Conservation (phyloP, 2,797 vertebrate genomes). For the Bovichtus diacanthus region DNA sequence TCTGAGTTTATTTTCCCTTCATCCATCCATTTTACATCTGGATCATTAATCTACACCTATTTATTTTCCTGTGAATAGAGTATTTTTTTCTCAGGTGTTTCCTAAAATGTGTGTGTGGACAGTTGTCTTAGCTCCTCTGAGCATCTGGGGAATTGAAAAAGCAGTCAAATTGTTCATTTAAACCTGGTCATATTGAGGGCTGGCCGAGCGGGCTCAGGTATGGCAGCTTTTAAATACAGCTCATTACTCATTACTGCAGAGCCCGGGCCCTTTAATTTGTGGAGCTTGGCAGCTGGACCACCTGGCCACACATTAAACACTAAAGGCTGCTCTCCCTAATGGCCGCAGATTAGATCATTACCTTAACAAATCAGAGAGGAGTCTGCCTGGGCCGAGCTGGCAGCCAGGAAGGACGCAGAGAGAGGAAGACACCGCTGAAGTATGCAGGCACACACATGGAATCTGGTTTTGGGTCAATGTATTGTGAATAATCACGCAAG, state of each 20-base stretch:
- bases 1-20: background rate
- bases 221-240: slow-evolving; percentile 76
- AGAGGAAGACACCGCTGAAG: slow-evolving; percentile 9
- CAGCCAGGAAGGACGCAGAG: slow-evolving; percentile 54
- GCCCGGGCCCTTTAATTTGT: slow-evolving; percentile 77
- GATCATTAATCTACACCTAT: background rate
- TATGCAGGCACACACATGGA: slow-evolving; percentile 16
- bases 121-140: slow-evolving; percentile 23
- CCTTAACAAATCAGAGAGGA: slow-evolving; percentile 80
- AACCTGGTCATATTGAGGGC: slow-evolving; percentile 76
- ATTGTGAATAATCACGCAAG: background rate
- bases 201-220: slow-evolving; percentile 69
- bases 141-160: slow-evolving; percentile 71
- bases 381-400: slow-evolving; percentile 62
- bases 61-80: too few species aligned
- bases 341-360: slow-evolving; percentile 83
- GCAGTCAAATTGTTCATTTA: slow-evolving; percentile 73
- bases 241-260: slow-evolving; percentile 82
- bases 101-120: background rate
- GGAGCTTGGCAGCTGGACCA: slow-evolving; percentile 82
- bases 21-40: background rate
- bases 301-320: slow-evolving; percentile 84
- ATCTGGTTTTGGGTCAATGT: slow-evolving; percentile 8
- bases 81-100: slow-evolving; percentile 4
- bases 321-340: slow-evolving; percentile 82